phyloP scores from a whole-genome alignment of 2,888 invertebrate species.

The Amaurobius ferox region DNA sequence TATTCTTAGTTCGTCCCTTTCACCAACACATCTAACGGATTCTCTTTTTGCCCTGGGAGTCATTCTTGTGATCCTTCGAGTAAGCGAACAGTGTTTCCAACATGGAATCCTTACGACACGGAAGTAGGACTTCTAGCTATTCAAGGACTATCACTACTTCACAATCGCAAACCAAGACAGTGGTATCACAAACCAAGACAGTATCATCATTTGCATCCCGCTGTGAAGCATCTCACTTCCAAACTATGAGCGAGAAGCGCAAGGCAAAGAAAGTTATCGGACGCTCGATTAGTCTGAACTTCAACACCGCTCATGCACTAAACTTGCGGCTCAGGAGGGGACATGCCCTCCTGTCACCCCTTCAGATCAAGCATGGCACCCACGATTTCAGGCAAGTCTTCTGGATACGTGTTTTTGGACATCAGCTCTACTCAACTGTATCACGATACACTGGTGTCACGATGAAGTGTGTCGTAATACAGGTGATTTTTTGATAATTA shows the following conservation, averaged over 20 bases:
- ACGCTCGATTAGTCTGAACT: slow-evolving; percentile 63
- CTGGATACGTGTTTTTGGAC: too few species aligned
- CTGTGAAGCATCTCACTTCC: background rate
- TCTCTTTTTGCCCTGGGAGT: background rate
- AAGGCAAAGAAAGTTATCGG: slow-evolving; percentile 43
- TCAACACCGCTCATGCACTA: slow-evolving; percentile 56
- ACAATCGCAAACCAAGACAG: slow-evolving; percentile 14
- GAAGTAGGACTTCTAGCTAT: background rate
- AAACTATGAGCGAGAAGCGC: slow-evolving; percentile 40
- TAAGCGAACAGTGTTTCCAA: background rate
- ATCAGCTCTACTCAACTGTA: too few species aligned
- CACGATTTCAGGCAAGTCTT: slow-evolving; percentile 55
- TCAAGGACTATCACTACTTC: slow-evolving; percentile 33
- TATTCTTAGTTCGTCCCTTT: slow-evolving; percentile 36
- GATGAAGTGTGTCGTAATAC: too few species aligned
- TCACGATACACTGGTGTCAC: too few species aligned
- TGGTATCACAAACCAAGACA: background rate
- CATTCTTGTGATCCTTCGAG: background rate
- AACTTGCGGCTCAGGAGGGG: slow-evolving; percentile 49
- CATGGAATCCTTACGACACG: slow-evolving; percentile 19
- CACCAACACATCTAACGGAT: background rate
- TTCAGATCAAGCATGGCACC: slow-evolving; percentile 7
- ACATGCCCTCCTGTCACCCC: slow-evolving; percentile 39
- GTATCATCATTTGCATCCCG: slow-evolving; percentile 26
- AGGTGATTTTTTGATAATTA: too few species aligned